Percentiles rank a stretch among this genome's conserved stretches.
Evolutionary conservation across 2,797 vertebrate genomes (phyloP).

Genomic region (Sebastes trivittatus): DNA sequence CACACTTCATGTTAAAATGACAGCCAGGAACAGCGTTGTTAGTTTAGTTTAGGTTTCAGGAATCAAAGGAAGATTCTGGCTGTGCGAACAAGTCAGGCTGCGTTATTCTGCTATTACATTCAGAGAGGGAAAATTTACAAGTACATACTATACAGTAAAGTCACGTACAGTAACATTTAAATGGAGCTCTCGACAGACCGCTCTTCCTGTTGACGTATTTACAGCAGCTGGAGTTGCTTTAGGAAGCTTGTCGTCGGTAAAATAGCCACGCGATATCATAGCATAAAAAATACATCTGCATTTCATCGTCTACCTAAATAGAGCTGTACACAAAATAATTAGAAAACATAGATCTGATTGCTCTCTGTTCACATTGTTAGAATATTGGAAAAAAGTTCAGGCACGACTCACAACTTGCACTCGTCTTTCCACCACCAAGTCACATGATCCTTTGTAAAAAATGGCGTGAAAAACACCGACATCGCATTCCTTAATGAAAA

Average conservation of each 20-base stretch:
- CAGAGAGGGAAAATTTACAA: conserved; percentile 24
- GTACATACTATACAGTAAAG: conserved; percentile 6
- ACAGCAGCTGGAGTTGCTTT: conserved; percentile 44
- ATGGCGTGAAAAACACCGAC: background rate
- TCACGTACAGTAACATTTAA: conserved; percentile 8
- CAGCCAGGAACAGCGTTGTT: conserved; percentile 21
- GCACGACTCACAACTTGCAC: conserved; percentile 64
- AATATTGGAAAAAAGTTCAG: conserved; percentile 65
- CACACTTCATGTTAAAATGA: conserved; percentile 8
- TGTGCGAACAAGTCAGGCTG: conserved; percentile 42
- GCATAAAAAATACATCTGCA: conserved; percentile 76
- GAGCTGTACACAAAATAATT: conserved; percentile 69
- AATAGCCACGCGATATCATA: conserved; percentile 51
- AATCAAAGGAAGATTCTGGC: conserved; percentile 12
- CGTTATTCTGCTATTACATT: conserved; percentile 40
- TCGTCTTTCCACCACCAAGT: conserved; percentile 19
- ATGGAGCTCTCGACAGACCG: conserved; percentile 8
- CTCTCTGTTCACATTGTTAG: conserved; percentile 56
- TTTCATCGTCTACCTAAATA: conserved; percentile 65
- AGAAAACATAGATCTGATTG: conserved; percentile 73
- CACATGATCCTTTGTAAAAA: conserved; percentile 21
- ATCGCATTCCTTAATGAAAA: conserved; percentile 5
- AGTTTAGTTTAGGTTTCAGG: background rate
- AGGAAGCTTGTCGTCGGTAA: conserved; percentile 42
- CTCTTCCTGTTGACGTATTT: conserved; percentile 15